Conservation (phyloP, 2,797 vertebrate species). For the Salmo trutta region DNA sequence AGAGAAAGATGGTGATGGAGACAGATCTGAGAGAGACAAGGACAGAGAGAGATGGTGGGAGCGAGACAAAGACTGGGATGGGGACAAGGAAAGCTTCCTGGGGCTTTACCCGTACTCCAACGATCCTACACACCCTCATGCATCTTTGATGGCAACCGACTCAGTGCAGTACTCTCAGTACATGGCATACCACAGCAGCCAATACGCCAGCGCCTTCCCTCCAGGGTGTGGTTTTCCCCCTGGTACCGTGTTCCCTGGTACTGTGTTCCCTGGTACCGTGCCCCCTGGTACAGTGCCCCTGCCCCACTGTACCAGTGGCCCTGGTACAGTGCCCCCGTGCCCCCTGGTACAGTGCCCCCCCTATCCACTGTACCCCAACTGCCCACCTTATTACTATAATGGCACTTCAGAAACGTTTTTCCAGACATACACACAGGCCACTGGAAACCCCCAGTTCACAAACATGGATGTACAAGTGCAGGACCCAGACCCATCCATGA, state of each 20-base stretch:
- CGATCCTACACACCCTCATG: neutral
- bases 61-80: neutral
- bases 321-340: neutral
- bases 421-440: neutral
- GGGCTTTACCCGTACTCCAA: constrained; percentile 15
- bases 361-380: too few relatives aligned
- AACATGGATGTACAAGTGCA: neutral
- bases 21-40: neutral
- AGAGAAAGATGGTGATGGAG: neutral
- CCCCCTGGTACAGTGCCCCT: neutral
- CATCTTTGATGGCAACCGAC: neutral
- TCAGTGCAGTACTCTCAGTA: constrained; percentile 18
- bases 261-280: neutral
- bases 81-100: neutral
- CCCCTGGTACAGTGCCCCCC: neutral
- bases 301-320: neutral
- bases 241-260: neutral
- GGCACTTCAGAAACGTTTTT: too few relatives aligned
- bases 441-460: neutral
- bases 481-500: too few relatives aligned
- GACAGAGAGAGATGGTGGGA: neutral
- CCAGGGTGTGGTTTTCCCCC: constrained; percentile 12
- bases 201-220: neutral
- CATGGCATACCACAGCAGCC: neutral
- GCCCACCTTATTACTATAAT: too few relatives aligned